Evolutionary conservation across 2,113 vertebrate genomes (phyloP).

Genomic region (Pelecanus crispus): DNA sequence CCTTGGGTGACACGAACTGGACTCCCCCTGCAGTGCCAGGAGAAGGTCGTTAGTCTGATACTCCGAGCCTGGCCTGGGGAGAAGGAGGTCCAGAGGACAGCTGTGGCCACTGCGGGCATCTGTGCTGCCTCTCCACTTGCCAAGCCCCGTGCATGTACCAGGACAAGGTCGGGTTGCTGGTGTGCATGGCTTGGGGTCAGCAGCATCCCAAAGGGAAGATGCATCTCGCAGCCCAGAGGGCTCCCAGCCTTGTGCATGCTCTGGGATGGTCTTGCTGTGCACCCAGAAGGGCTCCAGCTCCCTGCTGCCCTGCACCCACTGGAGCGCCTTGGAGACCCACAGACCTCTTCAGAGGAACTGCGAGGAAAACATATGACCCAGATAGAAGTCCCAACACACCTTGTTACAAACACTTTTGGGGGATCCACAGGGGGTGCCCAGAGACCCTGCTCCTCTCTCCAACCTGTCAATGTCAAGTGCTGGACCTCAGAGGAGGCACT

Average conservation of each 20-base stretch:
- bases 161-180: not conserved
- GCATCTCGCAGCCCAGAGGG: not conserved
- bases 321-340: not conserved
- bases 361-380: not conserved
- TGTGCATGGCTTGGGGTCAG: not conserved
- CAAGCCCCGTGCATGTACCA: not conserved
- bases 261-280: not conserved
- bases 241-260: not conserved
- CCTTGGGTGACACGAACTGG: not conserved
- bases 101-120: not conserved
- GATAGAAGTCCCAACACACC: no score
- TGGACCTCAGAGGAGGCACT: not conserved
- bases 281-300: not conserved
- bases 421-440: not conserved
- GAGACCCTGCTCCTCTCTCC: not conserved
- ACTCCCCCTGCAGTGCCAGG: not conserved
- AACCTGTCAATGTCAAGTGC: fast-evolving
- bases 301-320: not conserved
- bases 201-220: not conserved
- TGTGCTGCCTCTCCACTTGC: not conserved
- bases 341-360: not conserved
- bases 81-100: not conserved
- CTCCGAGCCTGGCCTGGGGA: not conserved
- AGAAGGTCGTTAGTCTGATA: not conserved
- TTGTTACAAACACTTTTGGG: not conserved